A percentile compares a stretch with the other conserved stretches of the same genome.
Evolutionary conservation across 2,113 vertebrate genomes (phyloP).

Genomic region (Boleophthalmus pectinirostris): DNA sequence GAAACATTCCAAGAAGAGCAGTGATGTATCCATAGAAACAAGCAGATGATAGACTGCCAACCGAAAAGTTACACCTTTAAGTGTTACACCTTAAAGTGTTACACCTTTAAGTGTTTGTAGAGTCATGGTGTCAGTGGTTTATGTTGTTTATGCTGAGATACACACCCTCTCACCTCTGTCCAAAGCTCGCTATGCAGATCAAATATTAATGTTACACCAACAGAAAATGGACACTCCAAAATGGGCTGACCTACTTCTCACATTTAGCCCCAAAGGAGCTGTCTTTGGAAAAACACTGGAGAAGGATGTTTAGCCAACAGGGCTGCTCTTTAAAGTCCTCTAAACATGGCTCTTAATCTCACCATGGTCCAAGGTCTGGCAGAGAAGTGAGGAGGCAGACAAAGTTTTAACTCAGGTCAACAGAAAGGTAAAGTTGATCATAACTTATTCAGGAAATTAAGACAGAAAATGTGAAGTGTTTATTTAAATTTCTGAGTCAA

Average conservation of each 20-base stretch:
- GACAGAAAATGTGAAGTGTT: neutral
- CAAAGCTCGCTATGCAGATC: slow-evolving; percentile 66
- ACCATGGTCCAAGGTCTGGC: slow-evolving; percentile 27
- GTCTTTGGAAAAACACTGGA: slow-evolving; percentile 69
- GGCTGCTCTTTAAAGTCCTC: slow-evolving; percentile 53
- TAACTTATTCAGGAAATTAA: neutral
- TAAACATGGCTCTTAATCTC: slow-evolving; percentile 58
- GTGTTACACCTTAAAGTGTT: too few relatives aligned
- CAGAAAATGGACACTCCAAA: slow-evolving; percentile 72
- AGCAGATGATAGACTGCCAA: too few relatives aligned
- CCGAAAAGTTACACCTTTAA: too few relatives aligned
- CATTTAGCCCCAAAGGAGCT: slow-evolving; percentile 71
- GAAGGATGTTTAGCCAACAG: slow-evolving; percentile 67
- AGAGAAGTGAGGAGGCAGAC: neutral
- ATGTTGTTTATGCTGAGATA: slow-evolving; percentile 52
- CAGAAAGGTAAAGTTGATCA: neutral
- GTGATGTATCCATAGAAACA: too few relatives aligned
- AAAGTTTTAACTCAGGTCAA: neutral
- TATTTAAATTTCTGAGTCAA: neutral
- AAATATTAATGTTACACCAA: slow-evolving; percentile 77
- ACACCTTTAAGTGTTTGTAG: neutral
- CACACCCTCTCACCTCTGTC: slow-evolving; percentile 45
- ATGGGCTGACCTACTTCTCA: slow-evolving; percentile 77
- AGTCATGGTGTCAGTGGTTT: slow-evolving; percentile 27
- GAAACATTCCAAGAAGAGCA: too few relatives aligned